Base-by-base conservation (phyloP, 30 jellyfish, hydroid and myxozoan species). In the Mastigias papua region DNA sequence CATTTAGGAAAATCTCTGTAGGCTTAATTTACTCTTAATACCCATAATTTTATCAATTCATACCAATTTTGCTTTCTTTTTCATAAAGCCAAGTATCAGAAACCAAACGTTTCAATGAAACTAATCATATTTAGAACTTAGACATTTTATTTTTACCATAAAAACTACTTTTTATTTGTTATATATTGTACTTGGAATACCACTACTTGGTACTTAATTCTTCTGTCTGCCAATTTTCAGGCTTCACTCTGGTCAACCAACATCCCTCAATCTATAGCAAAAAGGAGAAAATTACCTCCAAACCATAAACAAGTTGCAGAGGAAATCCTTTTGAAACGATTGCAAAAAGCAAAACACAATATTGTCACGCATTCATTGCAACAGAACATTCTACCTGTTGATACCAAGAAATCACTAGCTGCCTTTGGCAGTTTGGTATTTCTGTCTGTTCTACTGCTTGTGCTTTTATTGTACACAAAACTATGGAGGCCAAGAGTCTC, bases 351-450 rank as follows among this genome's bases (percentile, higher is more conserved):
- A 48, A 73, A 78, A 28, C 96, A 77, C 31, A 29, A 61, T 49
- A 70, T 34, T 13, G 61, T 20, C n/a, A 25, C 90, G 13, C 92
- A 73, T 64, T 30, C 34, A 20, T 11, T 71, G 50, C 51, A 34
- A 51, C 66, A 49, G 35, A 34, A 80, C 3, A 81, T n/a, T 28
- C 25, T 48, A 7, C 26, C 86, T 5, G 97, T 90, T 22, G 80
- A 90, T 68, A 85, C 88, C 27, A 85, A 90, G 48, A 84, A 78
- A 34, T 94, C 97, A n/a, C 25, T 78, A 29, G 78, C 95, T 34
- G 97, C 97, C 26, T 79, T 85, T 37, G 92, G 92, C 60, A 90
- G 97, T 62, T 64, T 90, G 31, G 88, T 90, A 10, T 90, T 90
- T 66, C 60, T 90, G 48, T 90, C 89, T 64, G 91, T 78, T 21